Conservation (phyloP, 2,113 vertebrate genomes). For the Otus sunia region DNA sequence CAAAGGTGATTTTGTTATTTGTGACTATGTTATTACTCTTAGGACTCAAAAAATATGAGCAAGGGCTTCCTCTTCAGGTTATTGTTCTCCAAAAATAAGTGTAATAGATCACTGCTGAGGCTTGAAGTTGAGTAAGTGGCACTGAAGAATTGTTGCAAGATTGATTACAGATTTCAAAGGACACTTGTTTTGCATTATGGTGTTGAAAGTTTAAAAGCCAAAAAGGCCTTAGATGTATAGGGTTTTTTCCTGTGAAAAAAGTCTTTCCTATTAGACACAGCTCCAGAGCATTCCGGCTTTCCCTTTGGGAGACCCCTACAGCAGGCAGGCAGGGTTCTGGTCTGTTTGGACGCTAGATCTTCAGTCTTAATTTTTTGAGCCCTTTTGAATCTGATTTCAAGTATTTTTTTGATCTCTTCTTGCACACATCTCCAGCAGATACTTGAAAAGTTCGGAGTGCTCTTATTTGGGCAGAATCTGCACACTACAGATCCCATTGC, state of each 20-base stretch:
- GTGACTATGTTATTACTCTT: background rate
- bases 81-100: background rate
- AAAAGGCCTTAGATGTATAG: background rate
- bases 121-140: background rate
- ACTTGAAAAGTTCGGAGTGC: background rate
- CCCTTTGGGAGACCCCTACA: background rate
- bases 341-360: background rate
- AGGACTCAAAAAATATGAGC: background rate
- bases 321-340: background rate
- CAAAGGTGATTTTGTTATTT: background rate
- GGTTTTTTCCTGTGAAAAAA: background rate
- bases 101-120: background rate
- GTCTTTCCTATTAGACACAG: background rate
- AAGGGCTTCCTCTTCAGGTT: background rate
- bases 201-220: background rate
- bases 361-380: background rate
- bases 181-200: background rate
- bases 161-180: background rate
- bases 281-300: background rate
- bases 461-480: background rate
- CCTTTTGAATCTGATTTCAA: background rate
- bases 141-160: background rate
- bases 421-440: background rate
- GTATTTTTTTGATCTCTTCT: background rate
- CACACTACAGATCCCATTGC: fast-evolving